A percentile compares a stretch with the other conserved stretches of the same genome.
These are phyloP conservation scores for Cricetomys ansorgei DNA, from an alignment of 2,113 vertebrate species.

Conservation along the genomic window DNA sequence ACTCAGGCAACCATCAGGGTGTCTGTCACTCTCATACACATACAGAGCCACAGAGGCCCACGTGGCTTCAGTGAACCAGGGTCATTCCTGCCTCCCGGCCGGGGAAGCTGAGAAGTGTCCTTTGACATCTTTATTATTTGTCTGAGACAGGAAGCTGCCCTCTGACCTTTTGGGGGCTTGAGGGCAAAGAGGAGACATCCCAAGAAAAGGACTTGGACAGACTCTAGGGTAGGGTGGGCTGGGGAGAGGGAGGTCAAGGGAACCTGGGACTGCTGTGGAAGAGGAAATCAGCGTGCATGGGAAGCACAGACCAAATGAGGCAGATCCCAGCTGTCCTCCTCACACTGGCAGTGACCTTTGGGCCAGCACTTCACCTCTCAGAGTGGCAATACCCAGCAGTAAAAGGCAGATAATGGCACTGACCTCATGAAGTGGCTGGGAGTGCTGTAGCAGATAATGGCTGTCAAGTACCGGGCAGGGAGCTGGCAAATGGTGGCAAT, in stretches of 20 bases:
- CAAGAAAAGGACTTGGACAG: background rate
- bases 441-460: constrained; percentile 46
- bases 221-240: background rate
- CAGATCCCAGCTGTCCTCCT: background rate
- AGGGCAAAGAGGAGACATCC: background rate
- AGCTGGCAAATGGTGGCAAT: constrained; percentile 59
- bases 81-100: background rate
- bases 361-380: constrained; percentile 44
- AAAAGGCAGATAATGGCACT: constrained; percentile 58
- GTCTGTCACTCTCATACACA: background rate
- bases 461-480: constrained; percentile 47
- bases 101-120: background rate
- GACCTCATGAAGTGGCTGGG: constrained; percentile 4
- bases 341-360: constrained; percentile 54
- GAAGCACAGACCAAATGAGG: background rate
- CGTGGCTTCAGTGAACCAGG: background rate
- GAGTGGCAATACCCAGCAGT: constrained; percentile 31
- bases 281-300: background rate
- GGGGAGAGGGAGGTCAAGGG: constrained; percentile 28
- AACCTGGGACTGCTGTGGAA: background rate
- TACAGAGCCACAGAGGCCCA: background rate
- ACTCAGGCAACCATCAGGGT: too few relatives aligned
- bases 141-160: constrained; percentile 34
- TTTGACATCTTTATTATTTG: background rate
- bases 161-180: background rate